Base-by-base conservation (phyloP, 1,140 invertebrate species). In the Eueides isabella region DNA sequence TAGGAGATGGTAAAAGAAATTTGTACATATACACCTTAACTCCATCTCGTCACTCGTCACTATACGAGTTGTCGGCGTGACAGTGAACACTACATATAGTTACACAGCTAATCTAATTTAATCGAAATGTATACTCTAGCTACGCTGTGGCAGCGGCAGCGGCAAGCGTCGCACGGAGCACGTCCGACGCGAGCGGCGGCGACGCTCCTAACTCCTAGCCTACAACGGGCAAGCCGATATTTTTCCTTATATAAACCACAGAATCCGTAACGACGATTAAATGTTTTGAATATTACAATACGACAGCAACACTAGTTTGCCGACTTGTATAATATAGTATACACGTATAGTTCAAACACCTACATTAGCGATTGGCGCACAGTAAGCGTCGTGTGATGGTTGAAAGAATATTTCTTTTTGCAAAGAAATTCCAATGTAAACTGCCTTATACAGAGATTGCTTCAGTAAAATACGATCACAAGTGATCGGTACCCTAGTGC, bases 61-160 rank as follows among this genome's bases (percentile, higher is more conserved):
- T 66, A 31, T 44, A 65, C 61, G 70, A 28, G 62, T 30, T 26
- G 69, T 44, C 38, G 68, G 48, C 65, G 63, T 67, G 67, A 38
- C 71, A 72, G 61, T 28, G 61, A 80, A 79, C 69, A 80, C 86
- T 89, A 90, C 80, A 76, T 73, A 80, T 83, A 87, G 80, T 88
- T 86, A 86, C 79, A 89, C 82, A 92, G 82, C 85, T 92, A 92
- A 85, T 87, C 87, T 91, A 90, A 88, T 83, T 85, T 82, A 87
- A 88, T 90, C 86, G 82, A 90, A 89, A 89, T 84, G 85, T 90
- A 85, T 86, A 89, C 71, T 78, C 86, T 90, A 90, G 84, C 83
- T 89, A 90, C 84, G 76, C 80, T 74, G 76, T 85, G 80, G 78
- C 85, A 86, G 81, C 78, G 84, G 80, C 85, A 85, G 85, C n/a